phyloP scores from a whole-genome alignment of 2,113 vertebrate species.

The Malurus cyaneus region DNA sequence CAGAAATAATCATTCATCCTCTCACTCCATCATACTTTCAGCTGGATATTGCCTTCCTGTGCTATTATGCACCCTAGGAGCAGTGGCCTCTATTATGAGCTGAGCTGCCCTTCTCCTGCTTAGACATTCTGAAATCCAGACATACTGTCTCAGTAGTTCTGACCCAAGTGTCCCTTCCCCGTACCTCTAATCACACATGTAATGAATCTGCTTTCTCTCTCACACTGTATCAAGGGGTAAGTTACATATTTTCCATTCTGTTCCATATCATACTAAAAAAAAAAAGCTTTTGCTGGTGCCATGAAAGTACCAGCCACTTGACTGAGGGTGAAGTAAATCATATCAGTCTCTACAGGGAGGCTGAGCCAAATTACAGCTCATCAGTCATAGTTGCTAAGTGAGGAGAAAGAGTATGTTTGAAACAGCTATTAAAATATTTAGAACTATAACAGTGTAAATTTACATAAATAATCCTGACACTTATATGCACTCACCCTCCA shows the following conservation, averaged over 20 bases:
- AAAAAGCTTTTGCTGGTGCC: not conserved
- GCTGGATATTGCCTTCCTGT: not conserved
- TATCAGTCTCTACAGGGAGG: not conserved
- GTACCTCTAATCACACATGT: not conserved
- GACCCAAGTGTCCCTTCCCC: not conserved
- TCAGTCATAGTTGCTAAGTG: not conserved
- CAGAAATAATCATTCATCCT: not conserved
- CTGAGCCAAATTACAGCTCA: not conserved
- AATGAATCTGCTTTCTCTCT: not conserved
- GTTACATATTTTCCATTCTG: not conserved
- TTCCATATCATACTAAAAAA: not conserved
- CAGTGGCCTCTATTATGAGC: not conserved
- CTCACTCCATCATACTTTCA: not conserved
- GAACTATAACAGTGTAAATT: not conserved
- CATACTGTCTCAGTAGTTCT: not conserved
- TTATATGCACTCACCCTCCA: not conserved
- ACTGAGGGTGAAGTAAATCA: not conserved
- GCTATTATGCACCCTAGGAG: not conserved
- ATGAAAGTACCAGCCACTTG: not conserved
- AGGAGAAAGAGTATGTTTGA: not conserved
- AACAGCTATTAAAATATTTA: constrained; percentile 36
- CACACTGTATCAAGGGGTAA: not conserved
- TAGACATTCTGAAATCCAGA: not conserved
- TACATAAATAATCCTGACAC: constrained; percentile 22
- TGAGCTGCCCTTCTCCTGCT: not conserved